These are phyloP conservation scores for Paratrypauchen microcephalus DNA, from an alignment of 2,797 vertebrate species.

Conservation along the genomic window DNA sequence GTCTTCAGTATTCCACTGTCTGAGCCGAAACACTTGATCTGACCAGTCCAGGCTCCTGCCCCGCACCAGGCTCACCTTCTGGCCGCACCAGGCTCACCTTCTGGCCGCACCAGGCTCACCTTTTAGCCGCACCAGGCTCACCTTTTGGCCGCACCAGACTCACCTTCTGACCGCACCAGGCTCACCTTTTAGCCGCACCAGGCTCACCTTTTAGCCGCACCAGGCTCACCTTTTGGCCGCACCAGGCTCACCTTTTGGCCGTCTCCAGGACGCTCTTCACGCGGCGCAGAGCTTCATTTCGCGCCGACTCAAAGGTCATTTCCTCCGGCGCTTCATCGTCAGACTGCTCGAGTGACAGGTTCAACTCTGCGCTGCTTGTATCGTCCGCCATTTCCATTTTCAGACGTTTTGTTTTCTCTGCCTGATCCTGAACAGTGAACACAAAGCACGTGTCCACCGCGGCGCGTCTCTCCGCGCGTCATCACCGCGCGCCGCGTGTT, in stretches of 20 bases:
- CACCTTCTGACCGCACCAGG: no score
- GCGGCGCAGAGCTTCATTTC: constrained; percentile 54
- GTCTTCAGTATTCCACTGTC: no score
- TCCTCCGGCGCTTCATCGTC: constrained; percentile 78
- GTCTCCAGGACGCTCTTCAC: constrained; percentile 62
- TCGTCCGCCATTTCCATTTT: not conserved
- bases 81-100: constrained; percentile 62
- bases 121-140: no score
- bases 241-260: constrained; percentile 60
- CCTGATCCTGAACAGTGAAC: not conserved
- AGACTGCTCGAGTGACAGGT: constrained; percentile 37
- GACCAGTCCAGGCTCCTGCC: no score
- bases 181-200: constrained; percentile 62
- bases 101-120: no score
- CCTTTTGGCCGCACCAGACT: constrained; percentile 62
- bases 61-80: constrained; percentile 58
- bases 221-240: constrained; percentile 60
- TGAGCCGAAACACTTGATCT: no score
- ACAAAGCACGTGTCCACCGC: constrained; percentile 50
- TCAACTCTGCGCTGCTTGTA: not conserved
- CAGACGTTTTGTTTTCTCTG: not conserved
- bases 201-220: no score
- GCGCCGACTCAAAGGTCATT: constrained; percentile 70
- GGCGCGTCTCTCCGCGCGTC: constrained; percentile 48
- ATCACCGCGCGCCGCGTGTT: constrained; percentile 20